Evolutionary conservation across 1,140 invertebrate species (phyloP), one percentile per base, ranked within the genome.

Genomic region (Araneus ventricosus): DNA sequence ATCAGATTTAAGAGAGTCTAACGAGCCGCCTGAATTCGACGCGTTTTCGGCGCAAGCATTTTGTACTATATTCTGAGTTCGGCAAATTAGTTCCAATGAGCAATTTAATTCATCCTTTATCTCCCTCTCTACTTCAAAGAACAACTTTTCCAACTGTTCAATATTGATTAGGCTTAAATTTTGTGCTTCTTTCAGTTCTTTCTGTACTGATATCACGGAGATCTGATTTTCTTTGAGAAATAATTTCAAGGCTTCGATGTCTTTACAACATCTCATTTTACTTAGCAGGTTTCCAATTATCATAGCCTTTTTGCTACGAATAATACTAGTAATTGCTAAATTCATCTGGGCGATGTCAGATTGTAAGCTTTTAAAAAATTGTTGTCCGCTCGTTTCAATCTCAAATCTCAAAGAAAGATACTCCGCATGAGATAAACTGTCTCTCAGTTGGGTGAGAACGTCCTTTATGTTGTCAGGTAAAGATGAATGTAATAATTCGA

Each of bases 281-380:
- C 5, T 61, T 20, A 61, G 24, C 24, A 61, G 1, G 6, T 24
- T n/a, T 61, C 24, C 1, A 17, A 61, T 22, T 17, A 37, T 86
- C 17, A 30, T 86, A 1, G 27, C n/a, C 22, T 86, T 86, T 1
- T 41, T 59, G 37, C 8, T 24, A n/a, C 34, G 27, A 59, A 86
- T 24, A 22, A 86, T 30, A 8, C 20, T 14, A 59, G 27, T 59
- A 30, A 86, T 27, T 4, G 17, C 84, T 7, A 10, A 17, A 61
- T 30, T 34, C 6, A 86, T 34, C 14, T 61, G 57, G 8, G 30
- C 37, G 10, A 75, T 37, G 45, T 90, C 88, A 34, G 24, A 27
- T 79, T 79, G 88, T 24, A 90, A 20, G 8, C 8, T n/a, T 34
- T 5, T 22, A n/a, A 75, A 90, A 90, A 90, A 90, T 17, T 52